These are phyloP conservation scores for Sciurus vulgaris DNA, from an alignment of 2,797 vertebrate species.

Conservation along the genomic window DNA sequence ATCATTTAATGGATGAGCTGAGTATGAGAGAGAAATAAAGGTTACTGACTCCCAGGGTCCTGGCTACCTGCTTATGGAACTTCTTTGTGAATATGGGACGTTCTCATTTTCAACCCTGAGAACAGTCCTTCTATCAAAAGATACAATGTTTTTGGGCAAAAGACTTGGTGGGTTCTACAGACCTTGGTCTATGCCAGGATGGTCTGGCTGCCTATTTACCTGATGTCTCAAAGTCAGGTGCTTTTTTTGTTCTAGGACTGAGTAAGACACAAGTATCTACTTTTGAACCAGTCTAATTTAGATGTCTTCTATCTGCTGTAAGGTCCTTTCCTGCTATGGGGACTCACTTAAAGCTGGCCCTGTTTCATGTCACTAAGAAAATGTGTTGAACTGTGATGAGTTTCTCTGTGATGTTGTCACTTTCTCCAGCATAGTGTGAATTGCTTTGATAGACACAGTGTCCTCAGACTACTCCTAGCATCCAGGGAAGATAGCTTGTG, in stretches of 20 bases:
- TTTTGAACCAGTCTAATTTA: neutral
- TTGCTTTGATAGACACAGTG: neutral
- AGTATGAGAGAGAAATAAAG: neutral
- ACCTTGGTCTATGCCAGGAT: neutral
- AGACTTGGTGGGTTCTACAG: neutral
- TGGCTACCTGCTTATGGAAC: neutral
- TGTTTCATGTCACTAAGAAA: neutral
- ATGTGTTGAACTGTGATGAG: neutral
- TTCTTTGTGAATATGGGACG: neutral
- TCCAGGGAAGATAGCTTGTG: neutral
- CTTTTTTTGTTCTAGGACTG: neutral
- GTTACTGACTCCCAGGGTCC: neutral
- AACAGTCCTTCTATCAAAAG: neutral
- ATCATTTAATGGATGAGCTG: neutral
- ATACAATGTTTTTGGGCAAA: neutral
- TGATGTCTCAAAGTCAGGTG: neutral
- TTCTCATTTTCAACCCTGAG: neutral
- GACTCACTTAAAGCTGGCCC: neutral
- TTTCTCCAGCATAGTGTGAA: neutral
- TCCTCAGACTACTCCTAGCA: neutral
- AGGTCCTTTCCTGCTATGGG: neutral
- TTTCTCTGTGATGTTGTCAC: neutral
- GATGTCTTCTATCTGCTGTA: neutral
- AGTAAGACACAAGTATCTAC: neutral
- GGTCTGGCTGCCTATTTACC: neutral